Base-by-base conservation (phyloP, 2,113 vertebrate species). In the Sapayoa aenigma region DNA sequence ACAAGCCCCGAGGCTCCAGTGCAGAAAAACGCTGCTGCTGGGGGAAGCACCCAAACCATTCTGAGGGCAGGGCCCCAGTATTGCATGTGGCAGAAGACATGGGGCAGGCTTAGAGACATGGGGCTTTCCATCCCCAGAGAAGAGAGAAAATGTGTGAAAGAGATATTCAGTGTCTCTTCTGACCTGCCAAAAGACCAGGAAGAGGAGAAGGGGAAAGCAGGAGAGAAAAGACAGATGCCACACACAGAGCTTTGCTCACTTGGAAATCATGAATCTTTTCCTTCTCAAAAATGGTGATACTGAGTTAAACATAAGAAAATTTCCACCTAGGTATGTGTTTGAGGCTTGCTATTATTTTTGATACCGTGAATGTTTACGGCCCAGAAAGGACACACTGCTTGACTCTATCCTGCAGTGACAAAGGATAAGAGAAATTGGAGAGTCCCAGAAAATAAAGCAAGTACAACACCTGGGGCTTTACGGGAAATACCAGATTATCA, bases 401-500 rank as follows among this genome's bases (percentile, higher is more conserved):
- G 84, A 8, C 19, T 83, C 77, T 92, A 85, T 18, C 74, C 83
- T 74, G 55, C 0, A 0, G 39, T 39, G 35, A 89, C 47, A 87
- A 84, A 68, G 68, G 68, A 31, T 15, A 33, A 63, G 55, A 63
- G 72, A 86, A 87, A 65, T 31, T 1, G 11, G 68, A 92, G 75
- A 94, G 78, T 60, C 31, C 5, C 87, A 87, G 60, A 78, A 91
- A 91, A 84, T 56, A 60, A 82, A 88, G 53, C 47, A 37, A 79
- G 37, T 66, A 35, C 28, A 83, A 4, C 59, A 96, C 91, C 94
- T 94, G 69, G 62, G 74, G 59, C 80, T 92, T 80, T 69, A 96
- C 11, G 46, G 95, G 90, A 97, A 95, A 96, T 97, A 95, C 90
- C 92, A 95, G 79, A 94, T 96, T 86, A 94, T 84, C 92, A 87